These are phyloP conservation scores for Lagria hirta DNA, from an alignment of 2,888 invertebrate species.

Conservation along the genomic window DNA sequence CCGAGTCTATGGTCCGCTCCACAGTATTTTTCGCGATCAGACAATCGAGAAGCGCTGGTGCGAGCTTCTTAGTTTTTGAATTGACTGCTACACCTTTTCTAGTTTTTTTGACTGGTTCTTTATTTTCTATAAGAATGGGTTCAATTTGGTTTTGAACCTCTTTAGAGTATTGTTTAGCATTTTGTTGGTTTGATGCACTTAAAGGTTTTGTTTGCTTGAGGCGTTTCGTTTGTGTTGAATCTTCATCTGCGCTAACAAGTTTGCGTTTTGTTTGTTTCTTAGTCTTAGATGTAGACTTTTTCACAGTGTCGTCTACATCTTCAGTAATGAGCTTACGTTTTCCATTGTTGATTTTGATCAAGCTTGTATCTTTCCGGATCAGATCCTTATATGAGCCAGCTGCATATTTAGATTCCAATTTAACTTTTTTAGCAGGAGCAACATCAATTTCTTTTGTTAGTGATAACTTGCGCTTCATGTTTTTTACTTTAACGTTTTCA, in stretches of 20 bases:
- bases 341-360: conserved; percentile 52
- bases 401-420: conserved; percentile 42
- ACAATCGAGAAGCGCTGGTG: conserved; percentile 57
- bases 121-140: conserved; percentile 18
- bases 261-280: conserved; percentile 58
- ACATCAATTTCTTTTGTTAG: conserved; percentile 34
- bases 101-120: conserved; percentile 31
- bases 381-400: conserved; percentile 52
- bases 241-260: conserved; percentile 39
- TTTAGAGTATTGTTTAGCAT: conserved; percentile 38
- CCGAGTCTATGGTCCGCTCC: conserved; percentile 57
- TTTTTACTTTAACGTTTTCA: conserved; percentile 54
- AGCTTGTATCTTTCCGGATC: conserved; percentile 56
- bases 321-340: conserved; percentile 54
- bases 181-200: conserved; percentile 43
- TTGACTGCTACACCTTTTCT: too few species aligned
- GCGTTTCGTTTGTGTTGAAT: conserved; percentile 31
- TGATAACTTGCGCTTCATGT: conserved; percentile 57
- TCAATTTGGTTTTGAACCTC: conserved; percentile 27
- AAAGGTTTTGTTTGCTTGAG: conserved; percentile 45
- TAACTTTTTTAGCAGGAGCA: conserved; percentile 26
- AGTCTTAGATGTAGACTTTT: conserved; percentile 34
- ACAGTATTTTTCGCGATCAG: conserved; percentile 62
- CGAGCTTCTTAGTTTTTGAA: conserved; percentile 30
- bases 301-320: conserved; percentile 30